Evolutionary conservation across 2,113 vertebrate species (phyloP).

Genomic region (Ctenomys sociabilis): DNA sequence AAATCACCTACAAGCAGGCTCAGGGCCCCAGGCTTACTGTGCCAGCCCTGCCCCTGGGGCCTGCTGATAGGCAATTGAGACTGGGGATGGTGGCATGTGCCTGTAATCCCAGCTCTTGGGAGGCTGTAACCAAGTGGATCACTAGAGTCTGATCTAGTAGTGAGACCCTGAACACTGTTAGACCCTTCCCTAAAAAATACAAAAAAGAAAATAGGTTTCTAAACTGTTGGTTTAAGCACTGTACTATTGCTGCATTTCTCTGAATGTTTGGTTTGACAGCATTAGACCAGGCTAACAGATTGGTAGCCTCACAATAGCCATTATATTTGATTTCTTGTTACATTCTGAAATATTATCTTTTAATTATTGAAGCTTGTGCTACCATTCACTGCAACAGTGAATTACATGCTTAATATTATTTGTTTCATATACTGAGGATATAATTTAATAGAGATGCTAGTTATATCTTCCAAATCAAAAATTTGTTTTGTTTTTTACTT

Average conservation of each 20-base stretch:
- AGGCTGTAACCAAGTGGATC: too few relatives aligned
- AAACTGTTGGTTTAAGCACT: constrained; percentile 33
- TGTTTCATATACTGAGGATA: neutral
- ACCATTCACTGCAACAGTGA: neutral
- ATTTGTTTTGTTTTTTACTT: too few relatives aligned
- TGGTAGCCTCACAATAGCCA: neutral
- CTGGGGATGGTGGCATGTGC: too few relatives aligned
- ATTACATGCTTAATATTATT: neutral
- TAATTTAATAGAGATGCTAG: neutral
- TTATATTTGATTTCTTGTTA: neutral
- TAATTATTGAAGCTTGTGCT: neutral
- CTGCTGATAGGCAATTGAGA: too few relatives aligned
- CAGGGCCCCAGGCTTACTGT: too few relatives aligned
- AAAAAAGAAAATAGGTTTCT: neutral
- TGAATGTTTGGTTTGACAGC: neutral
- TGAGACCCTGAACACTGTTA: too few relatives aligned
- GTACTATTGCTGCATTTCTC: neutral
- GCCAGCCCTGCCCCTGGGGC: too few relatives aligned
- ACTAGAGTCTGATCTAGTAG: too few relatives aligned
- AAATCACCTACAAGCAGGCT: too few relatives aligned
- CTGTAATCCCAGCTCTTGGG: too few relatives aligned
- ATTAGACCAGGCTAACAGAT: neutral
- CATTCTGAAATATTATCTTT: constrained; percentile 42
- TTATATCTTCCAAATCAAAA: neutral
- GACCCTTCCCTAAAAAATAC: too few relatives aligned